These are phyloP conservation scores for Bettongia penicillata DNA, from an alignment of 2,113 vertebrate genomes.

Conservation along the genomic window DNA sequence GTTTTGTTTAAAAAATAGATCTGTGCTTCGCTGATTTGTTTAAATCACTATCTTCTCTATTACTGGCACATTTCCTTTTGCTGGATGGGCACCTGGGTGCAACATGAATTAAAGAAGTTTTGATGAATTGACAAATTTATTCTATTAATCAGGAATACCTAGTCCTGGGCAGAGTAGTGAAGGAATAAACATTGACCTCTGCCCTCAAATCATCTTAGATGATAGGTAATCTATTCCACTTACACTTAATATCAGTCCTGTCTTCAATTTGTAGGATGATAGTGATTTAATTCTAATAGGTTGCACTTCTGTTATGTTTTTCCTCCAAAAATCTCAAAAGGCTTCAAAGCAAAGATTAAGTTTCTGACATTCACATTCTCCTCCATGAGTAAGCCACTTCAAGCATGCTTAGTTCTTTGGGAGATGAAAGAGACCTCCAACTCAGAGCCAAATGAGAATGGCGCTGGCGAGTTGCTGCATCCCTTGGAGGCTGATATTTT, in stretches of 20 bases:
- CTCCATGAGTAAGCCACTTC: background rate
- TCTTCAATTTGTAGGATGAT: rapidly evolving
- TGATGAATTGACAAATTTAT: background rate
- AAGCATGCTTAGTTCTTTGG: background rate
- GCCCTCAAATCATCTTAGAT: background rate
- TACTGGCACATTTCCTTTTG: background rate
- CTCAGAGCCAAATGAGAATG: background rate
- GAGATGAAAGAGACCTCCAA: background rate
- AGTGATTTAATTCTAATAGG: background rate
- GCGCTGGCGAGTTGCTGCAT: background rate
- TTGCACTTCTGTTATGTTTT: background rate
- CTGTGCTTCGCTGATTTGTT: background rate
- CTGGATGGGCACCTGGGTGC: background rate
- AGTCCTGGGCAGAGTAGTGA: too few relatives aligned
- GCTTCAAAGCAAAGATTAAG: background rate
- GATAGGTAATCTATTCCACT: background rate
- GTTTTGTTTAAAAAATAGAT: background rate
- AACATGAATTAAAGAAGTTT: background rate
- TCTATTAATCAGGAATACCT: background rate
- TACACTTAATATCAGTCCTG: rapidly evolving
- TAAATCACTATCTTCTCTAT: background rate
- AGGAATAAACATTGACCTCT: background rate
- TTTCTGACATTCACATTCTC: background rate
- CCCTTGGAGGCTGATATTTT: rapidly evolving
- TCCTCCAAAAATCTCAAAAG: background rate